Percentiles rank a stretch among this genome's conserved stretches.
Evolutionary conservation across 2,113 vertebrate species (phyloP).

Genomic region (Callopanchax toddi): DNA sequence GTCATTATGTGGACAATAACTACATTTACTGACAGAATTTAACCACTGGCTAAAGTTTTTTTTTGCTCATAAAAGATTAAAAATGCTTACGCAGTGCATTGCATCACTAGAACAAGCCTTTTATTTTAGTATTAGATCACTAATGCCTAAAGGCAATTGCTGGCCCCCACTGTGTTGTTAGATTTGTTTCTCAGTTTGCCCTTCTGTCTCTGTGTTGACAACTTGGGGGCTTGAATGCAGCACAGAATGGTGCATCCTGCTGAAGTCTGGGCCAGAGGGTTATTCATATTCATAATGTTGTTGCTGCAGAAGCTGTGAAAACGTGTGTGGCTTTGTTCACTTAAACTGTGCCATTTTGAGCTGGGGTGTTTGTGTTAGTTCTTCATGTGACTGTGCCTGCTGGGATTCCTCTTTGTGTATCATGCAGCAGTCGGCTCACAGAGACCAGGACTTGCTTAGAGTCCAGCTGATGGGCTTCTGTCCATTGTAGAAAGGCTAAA

Average conservation of each 20-base stretch:
- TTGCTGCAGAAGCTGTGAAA: conserved; percentile 50
- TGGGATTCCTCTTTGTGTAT: conserved; percentile 42
- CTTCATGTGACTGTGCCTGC: conserved; percentile 35
- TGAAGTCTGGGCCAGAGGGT: conserved; percentile 53
- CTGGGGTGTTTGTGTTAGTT: conserved; percentile 34
- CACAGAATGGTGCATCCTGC: conserved; percentile 49
- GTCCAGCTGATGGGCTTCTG: conserved; percentile 71
- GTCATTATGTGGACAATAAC: conserved; percentile 14
- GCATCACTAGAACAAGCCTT: conserved; percentile 4
- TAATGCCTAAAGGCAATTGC: conserved; percentile 17
- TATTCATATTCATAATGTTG: conserved; percentile 71
- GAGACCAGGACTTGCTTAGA: conserved; percentile 20
- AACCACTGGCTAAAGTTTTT: conserved; percentile 11
- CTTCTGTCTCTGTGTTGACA: conserved; percentile 60
- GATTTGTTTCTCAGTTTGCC: conserved; percentile 65
- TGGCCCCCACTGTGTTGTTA: conserved; percentile 43
- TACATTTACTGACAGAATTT: neutral
- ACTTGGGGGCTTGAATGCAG: conserved; percentile 56
- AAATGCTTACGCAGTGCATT: neutral
- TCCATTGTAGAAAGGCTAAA: conserved; percentile 63
- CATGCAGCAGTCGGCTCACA: conserved; percentile 28
- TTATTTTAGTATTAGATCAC: conserved; percentile 1
- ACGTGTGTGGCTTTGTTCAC: conserved; percentile 47
- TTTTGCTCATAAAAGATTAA: neutral
- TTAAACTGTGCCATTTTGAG: conserved; percentile 30